phyloP scores from a whole-genome alignment of 2,113 vertebrate species.

The Campylorhamphus procurvoides region DNA sequence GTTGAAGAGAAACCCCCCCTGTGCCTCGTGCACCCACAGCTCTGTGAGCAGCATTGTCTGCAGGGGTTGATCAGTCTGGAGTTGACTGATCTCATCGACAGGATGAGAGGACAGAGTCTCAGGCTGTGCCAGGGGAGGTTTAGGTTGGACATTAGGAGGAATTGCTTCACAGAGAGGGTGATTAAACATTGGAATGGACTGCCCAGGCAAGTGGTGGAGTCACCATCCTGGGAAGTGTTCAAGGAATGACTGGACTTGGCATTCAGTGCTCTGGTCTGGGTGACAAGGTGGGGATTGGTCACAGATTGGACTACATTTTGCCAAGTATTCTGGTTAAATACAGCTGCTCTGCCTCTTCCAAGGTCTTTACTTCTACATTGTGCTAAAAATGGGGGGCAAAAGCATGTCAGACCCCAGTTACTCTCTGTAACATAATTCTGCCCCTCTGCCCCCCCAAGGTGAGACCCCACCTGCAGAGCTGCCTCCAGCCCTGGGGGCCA shows the following conservation, averaged over 20 bases:
- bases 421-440: neutral
- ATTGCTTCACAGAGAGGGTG: neutral
- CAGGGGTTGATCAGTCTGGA: neutral
- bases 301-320: neutral
- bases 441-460: no score
- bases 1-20: neutral
- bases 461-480: no score
- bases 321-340: neutral
- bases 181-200: neutral
- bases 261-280: neutral
- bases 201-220: neutral
- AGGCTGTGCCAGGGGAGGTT: neutral
- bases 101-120: neutral
- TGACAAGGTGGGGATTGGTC: neutral
- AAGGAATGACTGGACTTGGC: neutral
- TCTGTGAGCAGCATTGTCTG: neutral
- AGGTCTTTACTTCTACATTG: neutral
- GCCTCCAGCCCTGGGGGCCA: neutral
- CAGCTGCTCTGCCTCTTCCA: neutral
- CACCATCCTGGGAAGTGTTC: neutral
- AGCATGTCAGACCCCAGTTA: neutral
- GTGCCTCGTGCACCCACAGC: neutral
- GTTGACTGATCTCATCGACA: accelerated
- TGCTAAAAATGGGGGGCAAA: neutral
- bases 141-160: neutral